Evolutionary conservation across 1,140 invertebrate genomes (phyloP).

Genomic region (Stegodyphus mimosarum): DNA sequence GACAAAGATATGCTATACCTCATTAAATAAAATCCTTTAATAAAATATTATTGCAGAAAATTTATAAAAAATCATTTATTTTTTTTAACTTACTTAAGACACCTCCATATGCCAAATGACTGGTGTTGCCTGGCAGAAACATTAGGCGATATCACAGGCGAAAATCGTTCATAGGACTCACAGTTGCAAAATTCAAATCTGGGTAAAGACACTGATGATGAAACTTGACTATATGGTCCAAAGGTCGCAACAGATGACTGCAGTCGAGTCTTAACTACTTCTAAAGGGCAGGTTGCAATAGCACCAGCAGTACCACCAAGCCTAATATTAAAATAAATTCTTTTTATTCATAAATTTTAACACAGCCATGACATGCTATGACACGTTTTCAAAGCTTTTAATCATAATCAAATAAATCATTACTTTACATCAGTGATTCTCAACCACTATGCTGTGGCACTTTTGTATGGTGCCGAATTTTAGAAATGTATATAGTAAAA

Average conservation of each 20-base stretch:
- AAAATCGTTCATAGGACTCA: conserved; percentile 34
- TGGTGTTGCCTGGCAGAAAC: conserved; percentile 16
- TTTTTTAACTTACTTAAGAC: conserved; percentile 59
- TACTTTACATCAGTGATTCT: too few species aligned
- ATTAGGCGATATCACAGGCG: conserved; percentile 37
- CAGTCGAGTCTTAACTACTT: conserved; percentile 97
- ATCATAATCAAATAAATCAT: too few species aligned
- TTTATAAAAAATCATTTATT: too few species aligned
- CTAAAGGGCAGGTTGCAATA: conserved; percentile 96
- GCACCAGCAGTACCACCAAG: conserved; percentile 95
- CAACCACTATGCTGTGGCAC: too few species aligned
- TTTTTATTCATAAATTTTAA: too few species aligned
- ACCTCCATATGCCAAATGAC: conserved; percentile 62
- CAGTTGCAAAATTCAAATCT: conserved; percentile 56
- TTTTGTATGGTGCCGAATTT: too few species aligned
- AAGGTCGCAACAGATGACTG: conserved; percentile 81
- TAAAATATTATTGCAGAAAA: too few species aligned
- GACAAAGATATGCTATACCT: too few species aligned
- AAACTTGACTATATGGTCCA: conserved; percentile 66
- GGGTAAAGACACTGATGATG: conserved; percentile 4
- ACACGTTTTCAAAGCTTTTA: too few species aligned
- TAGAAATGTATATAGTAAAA: too few species aligned
- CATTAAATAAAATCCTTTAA: too few species aligned
- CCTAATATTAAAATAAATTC: conserved; percentile 72
- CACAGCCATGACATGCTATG: too few species aligned